phyloP scores from a whole-genome alignment of 1,140 invertebrate genomes.

The Drosophila equinoxialis region DNA sequence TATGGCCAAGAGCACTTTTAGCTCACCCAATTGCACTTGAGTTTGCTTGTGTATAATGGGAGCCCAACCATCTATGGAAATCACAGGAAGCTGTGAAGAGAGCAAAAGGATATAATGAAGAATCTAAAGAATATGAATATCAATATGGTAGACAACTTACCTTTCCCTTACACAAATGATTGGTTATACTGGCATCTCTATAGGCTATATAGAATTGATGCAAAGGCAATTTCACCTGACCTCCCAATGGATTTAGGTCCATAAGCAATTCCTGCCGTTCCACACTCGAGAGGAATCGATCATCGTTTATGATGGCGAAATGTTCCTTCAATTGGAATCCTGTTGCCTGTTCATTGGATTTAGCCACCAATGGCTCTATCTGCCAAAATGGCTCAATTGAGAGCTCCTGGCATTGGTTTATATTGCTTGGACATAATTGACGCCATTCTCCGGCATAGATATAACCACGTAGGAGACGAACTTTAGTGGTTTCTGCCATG shows the following conservation, averaged over 20 bases:
- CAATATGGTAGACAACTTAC: conserved; percentile 24
- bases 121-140: no score
- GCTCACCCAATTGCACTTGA: conserved; percentile 83
- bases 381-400: conserved; percentile 76
- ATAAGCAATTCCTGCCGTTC: conserved; percentile 85
- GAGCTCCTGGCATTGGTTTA: conserved; percentile 52
- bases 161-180: conserved; percentile 83
- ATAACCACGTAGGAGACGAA: conserved; percentile 72
- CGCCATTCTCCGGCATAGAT: conserved; percentile 65
- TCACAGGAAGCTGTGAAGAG: conserved; percentile 84
- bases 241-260: conserved; percentile 84
- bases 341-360: conserved; percentile 18
- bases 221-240: conserved; percentile 85
- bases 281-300: conserved; percentile 84
- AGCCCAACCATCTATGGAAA: conserved; percentile 86
- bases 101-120: neutral
- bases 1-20: conserved; percentile 85
- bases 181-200: conserved; percentile 84
- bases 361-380: conserved; percentile 35
- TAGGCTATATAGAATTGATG: conserved; percentile 86
- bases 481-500: conserved; percentile 73
- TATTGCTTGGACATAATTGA: conserved; percentile 32
- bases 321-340: conserved; percentile 81
- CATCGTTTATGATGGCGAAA: conserved; percentile 85
- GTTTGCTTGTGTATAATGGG: conserved; percentile 83